phyloP scores from a whole-genome alignment of 2,888 invertebrate species.

The Cerastoderma edule region DNA sequence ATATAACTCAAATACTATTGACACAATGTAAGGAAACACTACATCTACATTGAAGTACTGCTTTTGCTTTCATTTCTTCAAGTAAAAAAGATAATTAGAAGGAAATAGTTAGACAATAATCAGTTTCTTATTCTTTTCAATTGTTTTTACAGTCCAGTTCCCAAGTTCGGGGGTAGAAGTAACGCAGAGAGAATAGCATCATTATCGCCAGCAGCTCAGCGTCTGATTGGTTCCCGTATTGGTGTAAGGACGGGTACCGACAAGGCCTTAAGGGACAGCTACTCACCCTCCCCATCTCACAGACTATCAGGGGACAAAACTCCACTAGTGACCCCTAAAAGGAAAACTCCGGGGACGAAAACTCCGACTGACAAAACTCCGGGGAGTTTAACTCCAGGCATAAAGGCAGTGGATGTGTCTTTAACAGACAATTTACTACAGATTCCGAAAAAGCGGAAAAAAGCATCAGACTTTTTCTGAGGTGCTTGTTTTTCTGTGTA shows the following conservation, averaged over 20 bases:
- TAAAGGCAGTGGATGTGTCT: slow-evolving; percentile 79
- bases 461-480: slow-evolving; percentile 92
- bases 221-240: slow-evolving; percentile 90
- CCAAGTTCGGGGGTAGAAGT: slow-evolving; percentile 71
- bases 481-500: not conserved
- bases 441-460: slow-evolving; percentile 86
- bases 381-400: slow-evolving; percentile 44
- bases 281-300: slow-evolving; percentile 86
- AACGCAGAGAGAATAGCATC: slow-evolving; percentile 92
- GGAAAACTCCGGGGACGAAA: slow-evolving; percentile 39
- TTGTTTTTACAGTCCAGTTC: slow-evolving; percentile 74
- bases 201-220: slow-evolving; percentile 97
- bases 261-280: slow-evolving; percentile 86
- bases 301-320: slow-evolving; percentile 73
- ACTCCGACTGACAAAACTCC: slow-evolving; percentile 54
- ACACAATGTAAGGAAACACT: no score
- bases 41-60: no score
- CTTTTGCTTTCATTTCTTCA: no score
- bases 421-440: slow-evolving; percentile 93
- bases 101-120: no score
- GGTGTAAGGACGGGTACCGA: slow-evolving; percentile 86
- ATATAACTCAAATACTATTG: no score
- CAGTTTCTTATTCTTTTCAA: no score
- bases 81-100: no score
- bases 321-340: slow-evolving; percentile 69